phyloP scores from a whole-genome alignment of 2,113 vertebrate genomes.

The Podarcis muralis region DNA sequence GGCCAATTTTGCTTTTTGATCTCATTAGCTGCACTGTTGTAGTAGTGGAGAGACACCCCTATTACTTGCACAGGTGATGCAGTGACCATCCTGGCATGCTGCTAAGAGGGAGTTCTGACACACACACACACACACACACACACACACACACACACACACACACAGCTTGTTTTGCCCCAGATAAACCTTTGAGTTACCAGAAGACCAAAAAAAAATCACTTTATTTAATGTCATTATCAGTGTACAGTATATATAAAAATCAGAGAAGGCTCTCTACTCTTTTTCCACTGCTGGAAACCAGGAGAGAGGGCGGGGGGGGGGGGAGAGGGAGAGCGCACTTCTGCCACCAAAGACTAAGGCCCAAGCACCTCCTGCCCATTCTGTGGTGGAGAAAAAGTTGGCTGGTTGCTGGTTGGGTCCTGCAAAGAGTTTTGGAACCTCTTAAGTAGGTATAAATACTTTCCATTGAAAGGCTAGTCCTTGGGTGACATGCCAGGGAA shows the following conservation, averaged over 20 bases:
- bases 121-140: not conserved
- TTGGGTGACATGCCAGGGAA: not conserved
- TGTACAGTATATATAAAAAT: not conserved
- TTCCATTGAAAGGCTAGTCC: not conserved
- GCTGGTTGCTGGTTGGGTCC: not conserved
- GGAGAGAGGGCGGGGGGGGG: not conserved
- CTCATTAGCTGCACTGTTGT: too few relatives aligned
- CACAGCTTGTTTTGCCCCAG: not conserved
- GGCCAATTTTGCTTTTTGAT: too few relatives aligned
- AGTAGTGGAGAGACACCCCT: too few relatives aligned
- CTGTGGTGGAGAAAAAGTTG: not conserved
- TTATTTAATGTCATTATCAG: not conserved
- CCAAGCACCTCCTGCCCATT: too few relatives aligned
- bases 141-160: too few relatives aligned
- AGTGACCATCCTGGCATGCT: too few relatives aligned
- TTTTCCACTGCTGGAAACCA: not conserved
- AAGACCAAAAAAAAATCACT: not conserved
- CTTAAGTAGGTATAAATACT: not conserved
- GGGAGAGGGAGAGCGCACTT: not conserved
- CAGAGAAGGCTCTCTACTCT: not conserved
- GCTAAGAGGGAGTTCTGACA: too few relatives aligned
- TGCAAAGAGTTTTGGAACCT: not conserved
- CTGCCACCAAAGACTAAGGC: not conserved
- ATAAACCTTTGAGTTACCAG: not conserved
- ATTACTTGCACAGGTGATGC: too few relatives aligned